Base-by-base conservation (phyloP, 2,113 vertebrate genomes). In the Rhynchomys soricoides region DNA sequence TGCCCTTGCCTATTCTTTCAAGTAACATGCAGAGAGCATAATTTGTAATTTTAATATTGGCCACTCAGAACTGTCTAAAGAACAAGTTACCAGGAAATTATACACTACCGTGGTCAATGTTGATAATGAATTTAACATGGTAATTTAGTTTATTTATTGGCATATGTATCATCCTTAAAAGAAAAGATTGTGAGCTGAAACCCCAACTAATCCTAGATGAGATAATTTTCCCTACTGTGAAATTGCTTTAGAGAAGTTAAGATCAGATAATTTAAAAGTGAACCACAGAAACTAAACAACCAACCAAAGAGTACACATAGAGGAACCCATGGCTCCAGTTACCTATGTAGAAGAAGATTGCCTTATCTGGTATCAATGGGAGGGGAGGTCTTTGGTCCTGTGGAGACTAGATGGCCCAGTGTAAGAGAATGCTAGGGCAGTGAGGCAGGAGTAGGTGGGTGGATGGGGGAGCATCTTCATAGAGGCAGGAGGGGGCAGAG, bases 71-170 rank as follows among this genome's bases (percentile, higher is more conserved):
- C 77, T 95, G 86, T 93, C 93, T 95, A 74, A 74, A 68, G 94
- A 97, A 94, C 55, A 93, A 55, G 9, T 89, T 77, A 62, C 93
- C 73, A 95, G 96, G 92, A 97, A 97, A 97, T 97, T 97, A 64
- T 91, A 93, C 15, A 90, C 77, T 93, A 87, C 29, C 7, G 64
- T 89, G 82, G 93, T 95, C 68, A 96, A 40, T 89, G 37, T 77
- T 96, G 90, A 95, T 93, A 96, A 89, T 55, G 50, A 96, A 86
- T 97, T 95, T 96, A 78, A 68, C 93, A 81, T 93, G 71, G 29
- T 89, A 97, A 95, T 92, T 97, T 95, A 95, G 43, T 86, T 93
- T 96, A 75, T 94, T 96, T 97, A 96, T 71, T 31, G 31, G 88
- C 24, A 73, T 73, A 73, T 70, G 15, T 74, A 92, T 73, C 89